phyloP scores from a whole-genome alignment of 2,888 invertebrate species.

The Drosophila kanekoi region DNA sequence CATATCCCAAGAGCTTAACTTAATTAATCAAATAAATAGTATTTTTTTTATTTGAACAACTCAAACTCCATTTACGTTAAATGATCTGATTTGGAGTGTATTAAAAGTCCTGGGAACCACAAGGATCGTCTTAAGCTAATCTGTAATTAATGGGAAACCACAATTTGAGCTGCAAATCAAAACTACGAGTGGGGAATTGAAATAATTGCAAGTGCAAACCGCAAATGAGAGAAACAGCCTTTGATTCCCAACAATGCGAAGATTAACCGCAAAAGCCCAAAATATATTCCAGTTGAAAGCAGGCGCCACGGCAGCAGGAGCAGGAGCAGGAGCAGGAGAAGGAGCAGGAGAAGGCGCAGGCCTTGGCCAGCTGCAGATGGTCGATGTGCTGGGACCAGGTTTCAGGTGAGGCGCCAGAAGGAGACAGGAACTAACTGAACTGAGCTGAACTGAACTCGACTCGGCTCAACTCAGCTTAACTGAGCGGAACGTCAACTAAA shows the following conservation, averaged over 20 bases:
- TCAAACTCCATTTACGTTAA: not conserved
- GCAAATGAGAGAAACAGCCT: constrained; percentile 26
- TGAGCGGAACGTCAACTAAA: constrained; percentile 52
- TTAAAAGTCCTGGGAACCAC: constrained; percentile 9
- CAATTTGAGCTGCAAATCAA: constrained; percentile 61
- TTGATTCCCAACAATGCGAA: constrained; percentile 19
- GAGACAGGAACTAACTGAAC: constrained; percentile 7
- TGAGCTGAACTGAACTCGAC: no score
- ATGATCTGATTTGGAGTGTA: not conserved
- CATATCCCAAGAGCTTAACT: no score
- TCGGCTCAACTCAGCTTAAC: not conserved
- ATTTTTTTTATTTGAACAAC: no score
- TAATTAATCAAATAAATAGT: no score
- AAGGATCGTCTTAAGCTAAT: constrained; percentile 1
- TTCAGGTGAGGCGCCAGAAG: constrained; percentile 17
- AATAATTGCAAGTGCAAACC: constrained; percentile 38
- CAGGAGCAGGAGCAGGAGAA: not conserved
- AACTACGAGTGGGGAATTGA: constrained; percentile 31
- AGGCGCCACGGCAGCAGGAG: constrained; percentile 31
- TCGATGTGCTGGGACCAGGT: constrained; percentile 5
- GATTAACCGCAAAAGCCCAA: constrained; percentile 35
- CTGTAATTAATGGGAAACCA: constrained; percentile 36
- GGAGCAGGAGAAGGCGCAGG: not conserved
- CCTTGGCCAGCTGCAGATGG: constrained; percentile 41
- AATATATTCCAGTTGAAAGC: not conserved